phyloP scores from a whole-genome alignment of 2,113 vertebrate species.

The Corynorhinus townsendii region DNA sequence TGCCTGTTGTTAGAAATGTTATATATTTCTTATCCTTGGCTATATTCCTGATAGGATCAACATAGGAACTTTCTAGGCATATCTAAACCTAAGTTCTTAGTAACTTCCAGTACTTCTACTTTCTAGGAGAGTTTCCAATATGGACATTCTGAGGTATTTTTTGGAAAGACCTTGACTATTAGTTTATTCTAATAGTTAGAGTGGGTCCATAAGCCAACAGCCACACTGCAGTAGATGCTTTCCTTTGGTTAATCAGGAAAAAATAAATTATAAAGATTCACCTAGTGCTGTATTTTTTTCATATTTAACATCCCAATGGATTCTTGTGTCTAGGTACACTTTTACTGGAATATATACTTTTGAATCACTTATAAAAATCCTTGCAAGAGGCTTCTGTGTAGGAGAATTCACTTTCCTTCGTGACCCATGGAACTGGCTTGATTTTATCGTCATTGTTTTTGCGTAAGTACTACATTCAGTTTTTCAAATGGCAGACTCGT shows the following conservation, averaged over 20 bases:
- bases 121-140: neutral
- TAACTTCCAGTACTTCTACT: neutral
- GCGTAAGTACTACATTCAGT: conserved; percentile 88
- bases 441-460: conserved; percentile 94
- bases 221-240: neutral
- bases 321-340: conserved; percentile 84
- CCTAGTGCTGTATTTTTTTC: neutral
- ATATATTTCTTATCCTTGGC: neutral
- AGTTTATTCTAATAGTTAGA: neutral
- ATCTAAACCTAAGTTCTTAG: neutral
- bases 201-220: neutral
- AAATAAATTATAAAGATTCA: neutral
- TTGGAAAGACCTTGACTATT: neutral
- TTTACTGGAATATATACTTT: conserved; percentile 98
- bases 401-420: conserved; percentile 96
- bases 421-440: conserved; percentile 99
- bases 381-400: conserved; percentile 96
- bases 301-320: conserved; percentile 23
- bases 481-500: neutral
- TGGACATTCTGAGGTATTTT: neutral
- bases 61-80: neutral
- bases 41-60: neutral
- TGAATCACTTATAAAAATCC: conserved; percentile 94
- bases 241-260: neutral
- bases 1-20: neutral